phyloP scores from a whole-genome alignment of 2,797 vertebrate genomes.

The Sorex maritimensis region DNA sequence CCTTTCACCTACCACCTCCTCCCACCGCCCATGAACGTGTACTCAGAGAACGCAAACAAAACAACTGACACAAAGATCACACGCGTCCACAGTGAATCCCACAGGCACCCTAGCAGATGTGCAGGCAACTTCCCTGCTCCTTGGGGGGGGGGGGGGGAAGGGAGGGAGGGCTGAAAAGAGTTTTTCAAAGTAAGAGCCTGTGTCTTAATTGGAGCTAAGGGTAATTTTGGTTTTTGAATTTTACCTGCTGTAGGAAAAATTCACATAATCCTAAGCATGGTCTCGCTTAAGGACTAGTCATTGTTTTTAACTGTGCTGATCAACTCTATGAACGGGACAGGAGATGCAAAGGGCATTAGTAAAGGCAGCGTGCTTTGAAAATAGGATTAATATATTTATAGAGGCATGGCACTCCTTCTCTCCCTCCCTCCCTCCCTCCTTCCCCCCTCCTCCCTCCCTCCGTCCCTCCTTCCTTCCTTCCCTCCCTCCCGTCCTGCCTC shows the following conservation, averaged over 20 bases:
- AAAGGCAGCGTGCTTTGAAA: not conserved
- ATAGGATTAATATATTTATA: not conserved
- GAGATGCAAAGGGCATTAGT: not conserved
- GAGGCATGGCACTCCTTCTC: fast-evolving
- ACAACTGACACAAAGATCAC: not conserved
- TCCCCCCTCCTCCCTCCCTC: too few relatives aligned
- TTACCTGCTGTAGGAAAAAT: not conserved
- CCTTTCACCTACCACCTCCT: not conserved
- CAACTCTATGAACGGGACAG: not conserved
- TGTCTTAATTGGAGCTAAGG: not conserved
- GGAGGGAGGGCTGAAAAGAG: not conserved
- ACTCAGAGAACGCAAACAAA: slow-evolving; percentile 21
- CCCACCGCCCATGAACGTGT: not conserved
- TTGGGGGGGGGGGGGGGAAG: not conserved
- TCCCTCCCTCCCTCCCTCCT: too few relatives aligned
- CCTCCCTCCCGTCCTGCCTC: too few relatives aligned
- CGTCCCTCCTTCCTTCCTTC: too few relatives aligned
- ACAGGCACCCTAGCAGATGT: not conserved
- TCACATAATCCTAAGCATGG: not conserved
- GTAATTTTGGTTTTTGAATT: not conserved
- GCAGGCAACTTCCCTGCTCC: slow-evolving; percentile 1
- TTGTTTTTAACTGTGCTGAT: not conserved
- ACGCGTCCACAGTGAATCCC: not conserved
- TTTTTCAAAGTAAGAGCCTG: not conserved
- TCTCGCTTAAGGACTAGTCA: slow-evolving; percentile 13